Evolutionary conservation across 1,140 invertebrate genomes (phyloP), one percentile per base, ranked within the genome.

Genomic region (Scaptomyza pallida): DNA sequence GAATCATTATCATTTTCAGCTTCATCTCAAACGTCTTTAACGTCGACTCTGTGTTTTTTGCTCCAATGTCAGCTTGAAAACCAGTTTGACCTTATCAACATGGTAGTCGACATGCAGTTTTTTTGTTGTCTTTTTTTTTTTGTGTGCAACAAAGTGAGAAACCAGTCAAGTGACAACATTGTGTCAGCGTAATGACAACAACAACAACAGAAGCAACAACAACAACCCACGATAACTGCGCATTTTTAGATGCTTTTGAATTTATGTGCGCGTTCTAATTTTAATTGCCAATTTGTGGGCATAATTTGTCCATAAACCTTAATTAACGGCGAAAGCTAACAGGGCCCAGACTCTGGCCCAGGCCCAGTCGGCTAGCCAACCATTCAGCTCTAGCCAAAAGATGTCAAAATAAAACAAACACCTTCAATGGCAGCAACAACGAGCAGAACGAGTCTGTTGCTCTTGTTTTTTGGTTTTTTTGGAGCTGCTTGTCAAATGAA

Each of bases 341-440:
- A 88, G 54, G 54, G 23, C 23, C 23, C 23, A 26, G 23, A n/a
- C n/a, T n/a, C n/a, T n/a, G n/a, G n/a, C n/a, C 19, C 19, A 21
- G 19, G 19, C 19, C 41, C 70, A 50, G 41, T 45, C 70, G 65
- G 48, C 57, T 57, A 67, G 47, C 61, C 68, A 51, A 45, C 37
- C 70, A 50, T 35, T 43, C 70, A 69, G 44, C 57, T n/a, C n/a
- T 61, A 69, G 48, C 61, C 68, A 52, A 88, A 81, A 86, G 81
- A 86, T 86, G 81, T 86, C 82, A 81, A 88, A 86, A 86, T 88
- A 88, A 88, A 88, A 82, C 75, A 88, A 88, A 88, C 82, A 88
- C 81, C 82, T 86, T 54, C 47, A 62, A 56, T 64, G 40, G 41
- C 70, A 54, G 44, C 41, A 69, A 33, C 41, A 55, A 69, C 55